Evolutionary conservation across 2,113 vertebrate genomes (phyloP), one percentile per base, ranked within the genome.

Genomic region (Ahaetulla prasina): DNA sequence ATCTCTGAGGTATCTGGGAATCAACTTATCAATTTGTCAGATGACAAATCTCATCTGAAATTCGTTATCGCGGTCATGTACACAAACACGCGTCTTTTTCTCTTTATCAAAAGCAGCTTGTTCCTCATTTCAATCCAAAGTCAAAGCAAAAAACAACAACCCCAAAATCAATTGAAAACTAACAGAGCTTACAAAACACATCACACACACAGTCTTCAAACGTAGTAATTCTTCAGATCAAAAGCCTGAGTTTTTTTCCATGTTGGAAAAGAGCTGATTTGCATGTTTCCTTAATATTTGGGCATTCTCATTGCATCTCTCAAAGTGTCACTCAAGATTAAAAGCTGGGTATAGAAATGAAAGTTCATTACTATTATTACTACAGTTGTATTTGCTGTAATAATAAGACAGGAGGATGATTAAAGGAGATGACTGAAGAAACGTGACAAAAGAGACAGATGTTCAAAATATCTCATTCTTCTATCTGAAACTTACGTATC

Each of bases 311-410:
- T 95, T 93, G 63, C 85, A 95, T 90, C 94, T 95, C 85, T 95
- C 92, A 90, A 90, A 86, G 6, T 94, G 95, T 96, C 96, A 96
- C 68, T 93, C 0, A 3, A 90, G 92, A 96, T 96, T 94, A 96
- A 97, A 95, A 93, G 25, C 18, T 50, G 74, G 1, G 86, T 93
- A 45, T 20, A 94, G 91, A 95, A 95, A 93, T 91, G 63, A 92
- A 91, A 94, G n/a, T 92, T 93, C 91, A 63, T 95, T 96, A 92
- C 93, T 93, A 94, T 94, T 91, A 50, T 95, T 85, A 92, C 39
- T 54, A 47, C 39, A 85, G 55, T 94, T 93, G 86, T 96, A 92
- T 96, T 96, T 96, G 94, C 87, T 23, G 93, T 91, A 30, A 85
- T 45, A 25, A 45, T 49, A 60, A 95, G 88, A 50, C 18, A n/a